Evolutionary conservation across 2,797 vertebrate genomes (phyloP), one percentile per base, ranked within the genome.

Genomic region (Adrianichthys oophorus): DNA sequence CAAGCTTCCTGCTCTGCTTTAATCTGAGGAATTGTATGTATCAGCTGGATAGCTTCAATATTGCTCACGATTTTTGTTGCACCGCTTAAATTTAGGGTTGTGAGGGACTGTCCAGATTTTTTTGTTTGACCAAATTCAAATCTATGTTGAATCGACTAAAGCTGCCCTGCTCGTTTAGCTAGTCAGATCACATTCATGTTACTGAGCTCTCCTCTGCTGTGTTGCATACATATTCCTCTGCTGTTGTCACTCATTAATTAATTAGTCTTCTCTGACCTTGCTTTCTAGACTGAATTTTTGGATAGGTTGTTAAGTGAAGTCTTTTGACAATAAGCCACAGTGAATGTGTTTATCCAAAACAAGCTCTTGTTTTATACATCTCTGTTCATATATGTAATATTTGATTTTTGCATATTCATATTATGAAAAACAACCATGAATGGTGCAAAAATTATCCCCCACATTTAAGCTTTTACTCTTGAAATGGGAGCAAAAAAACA

Each of bases 231-330:
- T 18, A 46, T 52, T 51, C 53, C 53, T 64, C 62, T 68, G 67
- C 67, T 73, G 68, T 46, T 67, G 67, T 56, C 57, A 16, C 50
- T 75, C 57, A 78, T 84, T 85, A 80, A 87, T 85, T 84, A 81
- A 87, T 83, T 82, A 84, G 64, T 78, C 71, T 73, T 47, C 49
- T 72, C 72, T 78, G 79, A 65, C 57, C 57, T 42, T 32, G 6
- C 40, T 37, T 68, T 67, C 47, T 53, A 18, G 26, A 15, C 55
- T 70, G 51, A 48, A 67, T 51, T 65, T 45, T 59, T 62, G 18
- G 21, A 43, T 42, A 53, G 40, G 37, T 59, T n/a, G n/a, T 61
- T 73, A 71, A 71, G 81, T 84, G 77, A 67, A 44, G 52, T 70
- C 71, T 59, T 57, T 7, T 67, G 68, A 51, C 69, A 32, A 70